phyloP scores from a whole-genome alignment of 2,797 vertebrate species.

The Gymnothorax reevesii region DNA sequence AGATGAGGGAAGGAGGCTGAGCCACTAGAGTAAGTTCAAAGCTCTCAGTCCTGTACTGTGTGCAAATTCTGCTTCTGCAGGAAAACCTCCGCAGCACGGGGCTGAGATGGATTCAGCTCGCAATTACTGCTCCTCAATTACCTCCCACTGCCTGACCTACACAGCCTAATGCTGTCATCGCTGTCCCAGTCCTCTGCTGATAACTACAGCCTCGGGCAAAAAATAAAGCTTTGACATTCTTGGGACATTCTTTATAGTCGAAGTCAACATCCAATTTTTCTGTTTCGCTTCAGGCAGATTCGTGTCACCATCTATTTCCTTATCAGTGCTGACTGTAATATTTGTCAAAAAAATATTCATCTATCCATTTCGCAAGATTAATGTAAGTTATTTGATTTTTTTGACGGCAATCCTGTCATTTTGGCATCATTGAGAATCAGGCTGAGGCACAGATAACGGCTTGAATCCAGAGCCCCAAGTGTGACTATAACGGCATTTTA shows the following conservation, averaged over 20 bases:
- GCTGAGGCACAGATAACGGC: neutral
- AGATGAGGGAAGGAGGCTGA: neutral
- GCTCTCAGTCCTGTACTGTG: neutral
- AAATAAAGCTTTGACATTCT: neutral
- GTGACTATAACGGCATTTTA: neutral
- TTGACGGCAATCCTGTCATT: neutral
- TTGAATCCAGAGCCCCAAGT: neutral
- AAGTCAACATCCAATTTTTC: neutral
- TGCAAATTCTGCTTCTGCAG: neutral
- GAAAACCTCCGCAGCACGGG: neutral
- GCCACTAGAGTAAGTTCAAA: neutral
- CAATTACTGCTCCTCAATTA: neutral
- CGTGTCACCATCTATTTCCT: neutral
- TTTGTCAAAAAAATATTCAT: neutral
- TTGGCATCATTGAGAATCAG: neutral
- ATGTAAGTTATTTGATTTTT: constrained; percentile 1
- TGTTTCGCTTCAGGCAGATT: neutral
- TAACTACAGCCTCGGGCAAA: neutral
- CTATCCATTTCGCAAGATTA: neutral
- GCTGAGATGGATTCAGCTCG: neutral
- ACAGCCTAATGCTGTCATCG: neutral
- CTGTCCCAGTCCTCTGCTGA: neutral
- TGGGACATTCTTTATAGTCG: neutral
- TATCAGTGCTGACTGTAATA: neutral
- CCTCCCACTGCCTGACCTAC: neutral